Evolutionary conservation across 1,140 invertebrate genomes (phyloP).

Genomic region (Campodea augens): DNA sequence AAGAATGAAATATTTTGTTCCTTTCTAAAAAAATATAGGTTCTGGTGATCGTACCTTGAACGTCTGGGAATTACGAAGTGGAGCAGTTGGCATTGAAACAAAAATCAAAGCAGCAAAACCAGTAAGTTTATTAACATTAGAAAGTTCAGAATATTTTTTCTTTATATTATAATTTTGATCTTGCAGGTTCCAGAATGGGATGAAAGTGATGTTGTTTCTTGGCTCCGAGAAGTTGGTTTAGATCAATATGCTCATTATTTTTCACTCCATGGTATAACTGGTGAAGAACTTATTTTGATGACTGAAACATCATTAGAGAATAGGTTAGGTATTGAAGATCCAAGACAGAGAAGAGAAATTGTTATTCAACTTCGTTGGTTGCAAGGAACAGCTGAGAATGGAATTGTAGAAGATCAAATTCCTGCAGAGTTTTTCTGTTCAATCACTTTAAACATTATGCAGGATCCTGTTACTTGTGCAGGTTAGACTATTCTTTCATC

Average conservation of each 20-base stretch:
- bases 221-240: constrained; percentile 2
- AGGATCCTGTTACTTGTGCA: constrained; percentile 48
- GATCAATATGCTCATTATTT: not conserved
- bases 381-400: constrained; percentile 19
- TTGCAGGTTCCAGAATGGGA: too few relatives aligned
- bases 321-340: constrained; percentile 16
- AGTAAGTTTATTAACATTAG: too few relatives aligned
- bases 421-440: constrained; percentile 57
- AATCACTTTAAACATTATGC: constrained; percentile 61
- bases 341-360: constrained; percentile 16
- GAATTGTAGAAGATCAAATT: constrained; percentile 21
- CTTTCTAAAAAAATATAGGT: too few relatives aligned
- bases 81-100: too few relatives aligned
- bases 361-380: constrained; percentile 30
- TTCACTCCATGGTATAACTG: constrained; percentile 12
- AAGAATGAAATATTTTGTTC: too few relatives aligned
- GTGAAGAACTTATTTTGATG: constrained; percentile 8
- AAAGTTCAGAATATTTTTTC: too few relatives aligned
- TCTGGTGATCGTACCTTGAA: too few relatives aligned
- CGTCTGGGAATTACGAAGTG: too few relatives aligned
- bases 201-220: too few relatives aligned
- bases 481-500: too few relatives aligned
- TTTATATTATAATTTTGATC: too few relatives aligned
- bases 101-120: too few relatives aligned
- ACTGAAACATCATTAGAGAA: constrained; percentile 11